These are phyloP conservation scores for Tinea trinotella DNA, from an alignment of 2,888 invertebrate species.

Conservation along the genomic window DNA sequence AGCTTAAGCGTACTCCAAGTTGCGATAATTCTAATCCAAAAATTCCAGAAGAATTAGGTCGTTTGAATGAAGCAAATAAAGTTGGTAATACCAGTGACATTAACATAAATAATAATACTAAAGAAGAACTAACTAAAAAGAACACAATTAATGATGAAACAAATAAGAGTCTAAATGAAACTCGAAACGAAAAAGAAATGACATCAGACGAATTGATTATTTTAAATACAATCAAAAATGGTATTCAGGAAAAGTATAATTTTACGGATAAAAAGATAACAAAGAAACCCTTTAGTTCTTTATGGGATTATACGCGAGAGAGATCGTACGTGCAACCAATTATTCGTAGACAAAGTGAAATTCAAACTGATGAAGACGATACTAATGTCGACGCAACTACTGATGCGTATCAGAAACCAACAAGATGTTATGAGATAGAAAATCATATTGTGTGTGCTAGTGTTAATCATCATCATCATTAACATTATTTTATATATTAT, in stretches of 20 bases:
- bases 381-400: neutral
- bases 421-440: neutral
- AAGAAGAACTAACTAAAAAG: neutral
- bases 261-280: neutral
- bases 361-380: neutral
- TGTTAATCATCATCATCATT: neutral
- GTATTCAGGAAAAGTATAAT: too few species aligned
- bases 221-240: neutral
- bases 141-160: neutral
- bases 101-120: neutral
- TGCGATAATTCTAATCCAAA: too few species aligned
- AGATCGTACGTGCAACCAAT: neutral
- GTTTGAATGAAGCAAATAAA: too few species aligned
- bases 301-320: neutral
- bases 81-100: neutral
- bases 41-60: too few species aligned
- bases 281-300: neutral
- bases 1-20: too few species aligned
- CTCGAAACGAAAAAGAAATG: neutral
- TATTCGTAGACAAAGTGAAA: neutral
- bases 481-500: neutral
- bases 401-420: neutral
- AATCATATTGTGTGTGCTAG: neutral
- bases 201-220: neutral
- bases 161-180: too few species aligned